Base-by-base conservation (phyloP, 2,888 invertebrate species). In the Aricia artaxerxes region DNA sequence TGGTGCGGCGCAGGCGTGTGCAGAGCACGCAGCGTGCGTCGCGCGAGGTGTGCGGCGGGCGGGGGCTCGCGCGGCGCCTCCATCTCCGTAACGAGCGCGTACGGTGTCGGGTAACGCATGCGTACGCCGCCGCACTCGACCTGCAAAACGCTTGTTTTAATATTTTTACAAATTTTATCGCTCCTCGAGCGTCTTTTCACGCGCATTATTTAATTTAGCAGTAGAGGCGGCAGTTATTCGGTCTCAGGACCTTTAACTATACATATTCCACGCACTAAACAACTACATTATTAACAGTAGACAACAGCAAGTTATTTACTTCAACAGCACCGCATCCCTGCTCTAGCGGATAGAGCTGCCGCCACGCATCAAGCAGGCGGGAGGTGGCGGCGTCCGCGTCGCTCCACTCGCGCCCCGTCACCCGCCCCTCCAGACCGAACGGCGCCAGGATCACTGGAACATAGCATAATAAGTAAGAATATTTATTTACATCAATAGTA, bases 31-130 rank as follows among this genome's bases (percentile, higher is more conserved):
- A 85, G 83, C 85, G 89, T 82, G 83, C 84, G 81, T 79, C 82
- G 82, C 78, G 87, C 84, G 40, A 86, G 84, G 84, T 86, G 82
- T 82, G 84, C 88, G 87, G 82, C 81, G 85, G 84, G 85, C 84
- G 84, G 84, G 83, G 83, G 80, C 84, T 82, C 80, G 87, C 88
- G 84, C 85, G 83, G 85, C 86, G 97, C 96, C 92, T 98, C 98
- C 96, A 98, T 95, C 91, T 97, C 97, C 83, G 98, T 98, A 86
- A 97, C 96, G 89, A 99, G 96, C 86, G 98, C 98, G 94, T 98
- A 99, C 92, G 98, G 97, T 81, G 98, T 96, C 77, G 99, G 99
- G 95, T 99, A 99, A 83, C 98, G 97, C 98, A 99, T 98, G 89
- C 98, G 97, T 82, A 98, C 97, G 78, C 98, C 98, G 87, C 98